Percentiles rank a stretch among this genome's conserved stretches.
phyloP scores from a whole-genome alignment of 1,140 invertebrate genomes.

The Panagrolaimus sp. region DNA sequence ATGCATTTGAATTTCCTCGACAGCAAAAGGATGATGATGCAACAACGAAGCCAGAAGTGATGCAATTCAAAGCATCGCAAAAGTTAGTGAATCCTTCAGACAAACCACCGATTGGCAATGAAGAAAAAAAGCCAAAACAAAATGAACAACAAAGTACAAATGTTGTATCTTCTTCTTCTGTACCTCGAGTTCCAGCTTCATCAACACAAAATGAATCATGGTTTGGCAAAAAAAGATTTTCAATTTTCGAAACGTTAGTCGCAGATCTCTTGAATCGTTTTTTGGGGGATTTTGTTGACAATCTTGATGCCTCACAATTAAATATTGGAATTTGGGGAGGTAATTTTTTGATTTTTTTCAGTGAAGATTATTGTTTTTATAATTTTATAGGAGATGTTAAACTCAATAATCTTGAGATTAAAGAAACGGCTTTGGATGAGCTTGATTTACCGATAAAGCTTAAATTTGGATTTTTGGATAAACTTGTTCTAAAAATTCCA shows the following conservation, averaged over 20 bases:
- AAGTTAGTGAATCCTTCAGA: too few relatives aligned
- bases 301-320: slow-evolving; percentile 84
- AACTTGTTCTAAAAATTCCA: slow-evolving; percentile 88
- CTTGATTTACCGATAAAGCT: slow-evolving; percentile 57
- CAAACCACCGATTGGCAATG: too few relatives aligned
- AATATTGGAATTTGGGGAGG: slow-evolving; percentile 95
- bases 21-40: too few relatives aligned
- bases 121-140: too few relatives aligned
- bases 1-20: too few relatives aligned
- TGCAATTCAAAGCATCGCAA: too few relatives aligned
- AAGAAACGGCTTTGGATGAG: slow-evolving; percentile 74
- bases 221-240: too few relatives aligned
- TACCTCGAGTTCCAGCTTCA: too few relatives aligned
- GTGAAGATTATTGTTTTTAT: slow-evolving; percentile 22
- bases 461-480: slow-evolving; percentile 65
- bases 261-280: slow-evolving; percentile 84
- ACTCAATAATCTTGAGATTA: slow-evolving; percentile 80
- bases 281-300: slow-evolving; percentile 88
- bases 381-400: slow-evolving; percentile 81
- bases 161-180: too few relatives aligned
- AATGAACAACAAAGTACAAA: too few relatives aligned
- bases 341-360: slow-evolving; percentile 61
- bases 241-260: slow-evolving; percentile 87
- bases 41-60: too few relatives aligned
- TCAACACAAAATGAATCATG: too few relatives aligned